Percentiles rank a stretch among this genome's conserved stretches.
Conservation (phyloP, 2,797 vertebrate species). For the Pagetopsis macropterus region DNA sequence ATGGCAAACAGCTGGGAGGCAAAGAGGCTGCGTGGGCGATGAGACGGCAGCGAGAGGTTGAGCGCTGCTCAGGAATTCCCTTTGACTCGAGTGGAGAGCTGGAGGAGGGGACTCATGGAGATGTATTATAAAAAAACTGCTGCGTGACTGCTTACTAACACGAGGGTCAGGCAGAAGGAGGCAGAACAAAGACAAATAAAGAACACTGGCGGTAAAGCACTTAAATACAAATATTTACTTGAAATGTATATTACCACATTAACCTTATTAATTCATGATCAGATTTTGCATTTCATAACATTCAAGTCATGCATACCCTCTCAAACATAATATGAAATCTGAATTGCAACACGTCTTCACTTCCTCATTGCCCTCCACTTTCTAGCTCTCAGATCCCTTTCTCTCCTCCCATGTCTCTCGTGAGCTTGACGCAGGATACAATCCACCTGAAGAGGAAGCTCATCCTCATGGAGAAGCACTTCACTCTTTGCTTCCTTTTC, state of each 20-base stretch:
- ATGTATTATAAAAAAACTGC: neutral
- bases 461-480: conserved; percentile 18
- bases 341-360: conserved; percentile 15
- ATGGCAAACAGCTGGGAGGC: conserved; percentile 57
- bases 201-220: conserved; percentile 13
- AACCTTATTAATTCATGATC: conserved; percentile 46
- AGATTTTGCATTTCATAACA: neutral
- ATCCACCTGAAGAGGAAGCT: conserved; percentile 25
- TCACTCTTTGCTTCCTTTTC: neutral
- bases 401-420: neutral
- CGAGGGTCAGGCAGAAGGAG: conserved; percentile 19
- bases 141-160: conserved; percentile 36
- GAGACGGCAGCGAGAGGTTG: conserved; percentile 48
- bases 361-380: neutral
- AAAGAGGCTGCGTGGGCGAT: conserved; percentile 58
- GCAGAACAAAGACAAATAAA: conserved; percentile 10
- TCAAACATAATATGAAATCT: neutral
- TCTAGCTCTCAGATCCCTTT: neutral
- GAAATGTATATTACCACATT: conserved; percentile 34
- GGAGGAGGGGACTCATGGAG: conserved; percentile 49
- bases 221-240: conserved; percentile 45
- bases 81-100: conserved; percentile 58
- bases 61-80: conserved; percentile 67
- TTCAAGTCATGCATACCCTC: conserved; percentile 1
- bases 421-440: conserved; percentile 22